Base-by-base conservation (phyloP, 1,140 invertebrate genomes). In the Listronotus bonariensis region DNA sequence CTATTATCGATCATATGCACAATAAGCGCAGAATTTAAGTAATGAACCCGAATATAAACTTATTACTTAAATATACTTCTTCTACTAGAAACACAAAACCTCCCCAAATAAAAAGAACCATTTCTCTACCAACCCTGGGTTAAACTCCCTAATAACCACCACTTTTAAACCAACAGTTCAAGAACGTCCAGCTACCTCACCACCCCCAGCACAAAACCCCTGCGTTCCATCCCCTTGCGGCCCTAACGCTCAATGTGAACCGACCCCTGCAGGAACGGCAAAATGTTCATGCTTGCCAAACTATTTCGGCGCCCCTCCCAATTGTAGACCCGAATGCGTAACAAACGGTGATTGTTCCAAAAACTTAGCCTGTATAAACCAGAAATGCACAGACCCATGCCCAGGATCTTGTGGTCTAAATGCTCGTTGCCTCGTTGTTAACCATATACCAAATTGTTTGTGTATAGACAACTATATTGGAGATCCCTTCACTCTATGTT, bases 221-320 rank as follows among this genome's bases (percentile, higher is more conserved):
- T 93, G 92, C 72, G 78, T 83, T 41, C 89, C 89, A 1, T 87
- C 88, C 9, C 90, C 90, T 1, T 93, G 91, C 73, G 91, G 91
- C 7, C 82, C 87, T 0, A 90, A 92, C 72, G 86, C 88, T 34
- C 77, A 87, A 69, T 93, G 91, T 72, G 80, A 84, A 55, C 82
- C 84, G 15, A 82, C 81, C 7, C 57, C 69, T 26, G 81, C 83
- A 26, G 83, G 81, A 11, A 82, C 81, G 31, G 82, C 84, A 1
- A 80, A 84, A 34, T 91, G 89, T 73, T 82, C 83, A 3, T 90
- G 88, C 70, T 59, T 85, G 2, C 69, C 78, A 7, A 82, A 82
- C 55, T 89, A 86, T 74, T 82, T 85, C 55, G 88, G 87, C n/a
- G 80, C 82, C 15, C 85, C 88, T 1, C 87, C 88, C 34, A 84